phyloP scores from a whole-genome alignment of 2,797 vertebrate genomes.

The Orestias chungarensis region DNA sequence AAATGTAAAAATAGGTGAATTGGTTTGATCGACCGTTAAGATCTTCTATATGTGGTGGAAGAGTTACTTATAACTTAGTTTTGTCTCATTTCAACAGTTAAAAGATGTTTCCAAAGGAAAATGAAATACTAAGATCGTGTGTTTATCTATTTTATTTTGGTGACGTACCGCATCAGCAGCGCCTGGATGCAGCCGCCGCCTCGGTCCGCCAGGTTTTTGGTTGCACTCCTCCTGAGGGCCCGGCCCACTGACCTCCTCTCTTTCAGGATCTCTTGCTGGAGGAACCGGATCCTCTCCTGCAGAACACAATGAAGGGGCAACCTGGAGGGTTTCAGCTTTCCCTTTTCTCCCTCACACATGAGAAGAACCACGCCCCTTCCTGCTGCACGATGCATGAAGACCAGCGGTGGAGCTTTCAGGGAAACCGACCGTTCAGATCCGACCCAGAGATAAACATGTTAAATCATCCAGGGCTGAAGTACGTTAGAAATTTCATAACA shows the following conservation, averaged over 20 bases:
- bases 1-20: too few relatives aligned
- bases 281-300: slow-evolving; percentile 83
- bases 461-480: too few relatives aligned
- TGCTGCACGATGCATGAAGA: neutral
- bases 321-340: neutral
- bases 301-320: neutral
- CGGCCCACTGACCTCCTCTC: slow-evolving; percentile 63
- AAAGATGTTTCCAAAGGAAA: too few relatives aligned
- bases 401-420: too few relatives aligned
- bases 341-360: neutral
- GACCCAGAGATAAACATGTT: too few relatives aligned
- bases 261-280: slow-evolving; percentile 82
- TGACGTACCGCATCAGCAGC: slow-evolving; percentile 67
- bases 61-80: too few relatives aligned
- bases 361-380: neutral
- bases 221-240: slow-evolving; percentile 57
- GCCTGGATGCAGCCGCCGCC: slow-evolving; percentile 54
- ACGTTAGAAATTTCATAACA: too few relatives aligned
- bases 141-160: neutral
- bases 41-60: too few relatives aligned
- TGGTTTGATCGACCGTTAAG: too few relatives aligned
- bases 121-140: too few relatives aligned
- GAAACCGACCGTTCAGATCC: too few relatives aligned
- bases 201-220: neutral
- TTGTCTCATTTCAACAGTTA: too few relatives aligned